Conservation (phyloP, 2,797 vertebrate species). For the Harpagifer antarcticus region DNA sequence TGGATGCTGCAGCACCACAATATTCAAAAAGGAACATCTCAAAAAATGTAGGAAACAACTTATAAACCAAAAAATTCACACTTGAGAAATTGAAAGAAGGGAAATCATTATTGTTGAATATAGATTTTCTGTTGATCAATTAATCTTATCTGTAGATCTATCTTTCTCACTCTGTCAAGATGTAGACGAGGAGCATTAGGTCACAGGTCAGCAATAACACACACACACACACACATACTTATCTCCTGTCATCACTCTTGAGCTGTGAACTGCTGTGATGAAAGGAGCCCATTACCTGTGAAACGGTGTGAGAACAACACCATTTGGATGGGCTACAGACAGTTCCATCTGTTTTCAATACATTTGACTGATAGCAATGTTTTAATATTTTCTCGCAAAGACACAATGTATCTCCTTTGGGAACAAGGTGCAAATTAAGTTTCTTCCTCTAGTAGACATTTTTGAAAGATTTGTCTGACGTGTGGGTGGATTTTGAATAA, state of each 20-base stretch:
- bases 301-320: neutral
- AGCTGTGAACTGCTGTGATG: no score
- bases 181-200: conserved; percentile 1
- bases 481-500: conserved; percentile 16
- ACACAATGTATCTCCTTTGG: conserved; percentile 7
- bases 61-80: neutral
- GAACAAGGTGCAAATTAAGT: conserved; percentile 9
- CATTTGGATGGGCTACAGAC: no score
- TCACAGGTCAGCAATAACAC: conserved; percentile 8
- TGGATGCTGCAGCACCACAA: conserved; percentile 24
- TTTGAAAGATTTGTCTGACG: conserved; percentile 4
- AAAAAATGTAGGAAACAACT: neutral
- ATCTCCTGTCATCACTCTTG: no score
- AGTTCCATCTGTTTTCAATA: conserved; percentile 10
- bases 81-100: neutral
- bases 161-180: neutral
- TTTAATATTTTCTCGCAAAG: conserved; percentile 2
- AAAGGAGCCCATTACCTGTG: neutral
- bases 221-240: no score
- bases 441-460: conserved; percentile 2
- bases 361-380: neutral
- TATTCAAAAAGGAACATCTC: neutral
- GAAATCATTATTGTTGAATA: neutral
- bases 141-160: neutral
- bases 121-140: neutral